phyloP scores from a whole-genome alignment of 1,140 invertebrate species.

The Ips nitidus region DNA sequence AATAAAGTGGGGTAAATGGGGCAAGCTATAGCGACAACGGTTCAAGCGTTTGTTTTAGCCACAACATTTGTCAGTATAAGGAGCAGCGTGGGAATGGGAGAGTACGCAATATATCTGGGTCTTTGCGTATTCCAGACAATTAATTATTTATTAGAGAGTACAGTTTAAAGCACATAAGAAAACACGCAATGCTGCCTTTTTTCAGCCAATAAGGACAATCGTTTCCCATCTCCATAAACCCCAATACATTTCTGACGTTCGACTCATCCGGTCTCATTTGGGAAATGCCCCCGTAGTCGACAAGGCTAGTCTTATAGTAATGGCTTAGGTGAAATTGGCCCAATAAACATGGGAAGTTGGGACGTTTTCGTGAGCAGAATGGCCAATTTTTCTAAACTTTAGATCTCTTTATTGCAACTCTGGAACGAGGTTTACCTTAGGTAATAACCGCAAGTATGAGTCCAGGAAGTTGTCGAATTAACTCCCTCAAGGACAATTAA shows the following conservation, averaged over 20 bases:
- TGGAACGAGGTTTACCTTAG: background rate
- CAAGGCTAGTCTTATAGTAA: constrained; percentile 28
- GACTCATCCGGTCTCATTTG: constrained; percentile 43
- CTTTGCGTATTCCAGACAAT: background rate
- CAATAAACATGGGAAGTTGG: constrained; percentile 35
- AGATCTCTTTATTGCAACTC: background rate
- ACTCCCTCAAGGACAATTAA: background rate
- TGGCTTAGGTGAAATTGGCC: constrained; percentile 32
- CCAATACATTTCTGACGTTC: constrained; percentile 44
- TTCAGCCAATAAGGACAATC: constrained; percentile 33
- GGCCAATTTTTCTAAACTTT: constrained; percentile 14
- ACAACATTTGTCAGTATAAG: constrained; percentile 41
- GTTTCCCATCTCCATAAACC: constrained; percentile 44
- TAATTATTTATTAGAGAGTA: too few relatives aligned
- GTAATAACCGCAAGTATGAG: background rate
- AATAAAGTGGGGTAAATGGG: constrained; percentile 49
- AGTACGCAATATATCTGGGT: constrained; percentile 1
- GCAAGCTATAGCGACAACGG: constrained; percentile 45
- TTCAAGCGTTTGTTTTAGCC: constrained; percentile 31
- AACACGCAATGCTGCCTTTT: constrained; percentile 34
- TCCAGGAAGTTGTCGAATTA: background rate
- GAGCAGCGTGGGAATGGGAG: constrained; percentile 2
- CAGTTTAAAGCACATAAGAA: too few relatives aligned
- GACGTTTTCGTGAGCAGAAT: constrained; percentile 37
- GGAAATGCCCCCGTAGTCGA: constrained; percentile 41